Percentiles rank a stretch among this genome's conserved stretches.
phyloP scores from a whole-genome alignment of 1,140 invertebrate genomes.

The Zaprionus taronus region DNA sequence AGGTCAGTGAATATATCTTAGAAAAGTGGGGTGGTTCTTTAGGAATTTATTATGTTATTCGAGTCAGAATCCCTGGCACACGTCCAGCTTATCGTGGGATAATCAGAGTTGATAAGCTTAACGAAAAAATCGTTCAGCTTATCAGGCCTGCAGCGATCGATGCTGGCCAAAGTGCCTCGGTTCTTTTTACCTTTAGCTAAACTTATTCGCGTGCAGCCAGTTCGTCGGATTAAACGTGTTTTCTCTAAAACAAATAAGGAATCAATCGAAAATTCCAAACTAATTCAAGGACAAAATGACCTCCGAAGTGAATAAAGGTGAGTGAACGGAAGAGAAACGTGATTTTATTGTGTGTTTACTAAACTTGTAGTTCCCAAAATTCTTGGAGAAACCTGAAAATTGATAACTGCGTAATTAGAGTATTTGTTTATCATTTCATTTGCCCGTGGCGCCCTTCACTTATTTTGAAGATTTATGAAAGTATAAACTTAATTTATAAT shows the following conservation, averaged over 20 bases:
- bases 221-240: slow-evolving; percentile 19
- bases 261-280: background rate
- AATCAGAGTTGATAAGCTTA: slow-evolving; percentile 35
- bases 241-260: background rate
- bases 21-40: background rate
- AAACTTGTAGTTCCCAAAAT: background rate
- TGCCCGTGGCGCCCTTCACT: background rate
- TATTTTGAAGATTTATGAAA: background rate
- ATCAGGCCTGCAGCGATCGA: slow-evolving; percentile 19
- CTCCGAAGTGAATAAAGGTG: slow-evolving; percentile 28
- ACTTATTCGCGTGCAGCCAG: slow-evolving; percentile 26
- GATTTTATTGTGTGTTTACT: background rate
- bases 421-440: background rate
- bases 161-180: slow-evolving; percentile 14
- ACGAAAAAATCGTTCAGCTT: slow-evolving; percentile 11
- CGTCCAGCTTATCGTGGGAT: slow-evolving; percentile 27
- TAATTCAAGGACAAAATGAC: slow-evolving; percentile 18
- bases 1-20: slow-evolving; percentile 2
- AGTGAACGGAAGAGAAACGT: background rate
- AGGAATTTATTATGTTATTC: background rate
- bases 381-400: background rate
- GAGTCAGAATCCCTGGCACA: background rate
- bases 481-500: slow-evolving; percentile 18
- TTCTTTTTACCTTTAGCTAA: background rate
- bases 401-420: background rate